Base-by-base conservation (phyloP, 2,888 invertebrate genomes). In the Ophion costatus region DNA sequence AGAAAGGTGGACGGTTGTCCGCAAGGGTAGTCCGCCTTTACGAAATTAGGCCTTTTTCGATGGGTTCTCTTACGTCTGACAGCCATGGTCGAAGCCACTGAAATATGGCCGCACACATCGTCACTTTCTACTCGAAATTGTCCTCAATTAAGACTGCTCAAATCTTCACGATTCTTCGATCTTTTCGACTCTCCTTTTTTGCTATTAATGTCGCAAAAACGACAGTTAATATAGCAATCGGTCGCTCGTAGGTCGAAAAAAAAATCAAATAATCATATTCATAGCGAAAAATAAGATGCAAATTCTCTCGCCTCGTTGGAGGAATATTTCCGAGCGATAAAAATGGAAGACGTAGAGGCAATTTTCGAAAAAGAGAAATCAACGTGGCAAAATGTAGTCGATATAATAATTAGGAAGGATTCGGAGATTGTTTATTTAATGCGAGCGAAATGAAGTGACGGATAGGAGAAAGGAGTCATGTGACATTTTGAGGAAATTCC, bases 81-180 rank as follows among this genome's bases (percentile, higher is more conserved):
- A 6, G 5, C 10, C 42, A 10, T 11, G 11, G 67, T 17, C 71
- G 79, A 71, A 61, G 45, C 6, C 70, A 57, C 38, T 38, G 78
- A 83, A 78, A 79, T 82, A 42, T 61, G 73, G n/a, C 45, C 14
- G 14, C 29, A 20, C 14, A 22, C 38, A 61, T 86, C 70, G 76
- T 76, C 83, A 86, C 86, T 86, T 87, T 87, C 87, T 87, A 86
- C 85, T 78, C 77, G 73, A 87, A 88, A 86, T 84, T 76, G 84
- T 74, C 74, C 84, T 86, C 66, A 81, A 87, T 84, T 11, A 51
- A 51, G 17, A 51, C 17, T 5, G 51, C 51, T 17, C 51, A 14
- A 51, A 51, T 5, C 17, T 51, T 3, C 3, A 14, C 51, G 51
- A 51, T 17, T 4, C 51, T 11, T 51, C 17, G 5, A 51, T 17